Percentiles rank a stretch among this genome's conserved stretches.
These are phyloP conservation scores for Allobates femoralis DNA, from an alignment of 2,797 vertebrate genomes.

Conservation along the genomic window DNA sequence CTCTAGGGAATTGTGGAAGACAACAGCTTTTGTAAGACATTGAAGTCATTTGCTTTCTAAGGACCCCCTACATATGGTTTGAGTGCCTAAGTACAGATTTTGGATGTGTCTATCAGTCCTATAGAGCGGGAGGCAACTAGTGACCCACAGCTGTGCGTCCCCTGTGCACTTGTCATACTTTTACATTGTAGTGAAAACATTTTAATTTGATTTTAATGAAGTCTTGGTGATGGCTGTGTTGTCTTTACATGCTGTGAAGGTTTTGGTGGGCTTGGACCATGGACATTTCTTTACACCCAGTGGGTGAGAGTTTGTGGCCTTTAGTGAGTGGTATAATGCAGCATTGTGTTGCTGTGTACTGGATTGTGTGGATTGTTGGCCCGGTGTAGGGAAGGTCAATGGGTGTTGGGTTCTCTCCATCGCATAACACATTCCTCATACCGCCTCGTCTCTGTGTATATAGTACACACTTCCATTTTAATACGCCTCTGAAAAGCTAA, in stretches of 20 bases:
- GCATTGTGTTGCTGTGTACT: conserved; percentile 36
- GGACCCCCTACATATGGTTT: neutral
- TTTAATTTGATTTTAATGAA: too few relatives aligned
- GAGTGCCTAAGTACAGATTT: too few relatives aligned
- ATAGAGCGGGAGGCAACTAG: too few relatives aligned
- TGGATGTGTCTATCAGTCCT: too few relatives aligned
- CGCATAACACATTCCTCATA: conserved; percentile 51
- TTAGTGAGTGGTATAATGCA: conserved; percentile 34
- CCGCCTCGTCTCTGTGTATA: conserved; percentile 46
- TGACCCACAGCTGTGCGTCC: too few relatives aligned
- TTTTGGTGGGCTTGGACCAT: conserved; percentile 25
- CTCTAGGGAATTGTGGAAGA: conserved; percentile 4
- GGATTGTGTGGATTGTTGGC: conserved; percentile 40
- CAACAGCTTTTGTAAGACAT: neutral
- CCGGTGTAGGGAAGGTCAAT: conserved; percentile 43
- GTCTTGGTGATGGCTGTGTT: neutral
- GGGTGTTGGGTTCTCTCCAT: conserved; percentile 48
- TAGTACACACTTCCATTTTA: conserved; percentile 24
- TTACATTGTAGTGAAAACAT: too few relatives aligned
- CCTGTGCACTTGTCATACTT: too few relatives aligned
- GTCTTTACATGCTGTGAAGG: conserved; percentile 22
- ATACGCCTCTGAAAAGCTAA: neutral
- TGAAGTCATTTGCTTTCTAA: neutral
- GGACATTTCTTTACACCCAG: conserved; percentile 29
- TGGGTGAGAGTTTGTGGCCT: conserved; percentile 38